Base-by-base conservation (phyloP, 2,113 vertebrate genomes). In the Otocyon megalotis region DNA sequence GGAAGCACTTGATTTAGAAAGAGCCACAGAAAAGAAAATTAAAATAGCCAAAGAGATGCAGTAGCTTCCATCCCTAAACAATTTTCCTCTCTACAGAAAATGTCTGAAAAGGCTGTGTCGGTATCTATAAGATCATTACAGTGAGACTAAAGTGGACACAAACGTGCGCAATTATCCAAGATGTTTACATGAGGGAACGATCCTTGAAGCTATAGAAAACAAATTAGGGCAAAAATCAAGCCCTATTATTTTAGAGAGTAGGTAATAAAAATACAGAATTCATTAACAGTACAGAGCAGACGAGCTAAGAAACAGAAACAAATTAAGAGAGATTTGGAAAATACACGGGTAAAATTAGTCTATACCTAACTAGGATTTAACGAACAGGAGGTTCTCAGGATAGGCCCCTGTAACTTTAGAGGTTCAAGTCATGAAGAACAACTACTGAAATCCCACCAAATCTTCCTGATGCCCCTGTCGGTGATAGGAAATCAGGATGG, bases 201-300 rank as follows among this genome's bases (percentile, higher is more conserved):
- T 74, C 58, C 43, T 96, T 76, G 90, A 93, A 92, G 71, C 80
- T 90, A 76, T 35, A 77, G 74, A 85, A 96, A 93, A 72, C 43
- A 88, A 97, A 96, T 50, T 72, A 93, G 63, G 56, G 48, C 56
- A 83, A 96, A 97, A 97, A 92, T 30, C 58, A 94, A 96, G 65
- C 32, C 72, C 10, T 86, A 85, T 92, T 93, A 87, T 80, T 88
- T 88, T 83, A 88, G 50, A 30, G 26, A 88, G 48, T 35, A 74
- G 50, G 48, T 87, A 95, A 96, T 92, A 93, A 96, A 96, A 89
- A 35, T 62, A 90, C 10, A n/a, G 53, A 97, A 88, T 96, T 95
- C 56, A 87, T 80, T 97, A 94, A 91, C 56, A 76, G 16, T 65
- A 4, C 48, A 84, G 12, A 58, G 37, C 13, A 67, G 28, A 95